Conservation (phyloP, 2,888 invertebrate genomes). For the Morpho helenor region DNA sequence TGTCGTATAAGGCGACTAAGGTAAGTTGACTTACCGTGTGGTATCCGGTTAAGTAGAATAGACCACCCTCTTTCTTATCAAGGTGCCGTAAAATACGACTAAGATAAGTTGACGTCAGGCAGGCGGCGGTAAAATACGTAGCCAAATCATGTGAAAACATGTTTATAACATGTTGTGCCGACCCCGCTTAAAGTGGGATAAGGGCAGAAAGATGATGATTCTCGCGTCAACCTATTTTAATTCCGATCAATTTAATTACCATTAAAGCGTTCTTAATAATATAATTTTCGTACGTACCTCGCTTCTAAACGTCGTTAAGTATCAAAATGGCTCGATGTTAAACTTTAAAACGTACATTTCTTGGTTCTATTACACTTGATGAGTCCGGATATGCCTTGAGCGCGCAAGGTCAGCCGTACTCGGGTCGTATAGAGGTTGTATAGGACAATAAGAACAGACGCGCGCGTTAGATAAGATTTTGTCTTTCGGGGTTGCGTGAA, state of each 20-base stretch:
- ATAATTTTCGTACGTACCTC: too few relatives aligned
- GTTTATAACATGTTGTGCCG: too few relatives aligned
- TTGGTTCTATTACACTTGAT: conserved; percentile 37
- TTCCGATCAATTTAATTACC: conserved; percentile 7
- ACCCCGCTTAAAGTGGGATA: too few relatives aligned
- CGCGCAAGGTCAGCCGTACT: conserved; percentile 52
- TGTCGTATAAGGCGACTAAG: too few relatives aligned
- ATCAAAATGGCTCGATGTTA: conserved; percentile 2
- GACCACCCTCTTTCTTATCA: too few relatives aligned
- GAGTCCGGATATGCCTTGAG: conserved; percentile 68
- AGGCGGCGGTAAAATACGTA: too few relatives aligned
- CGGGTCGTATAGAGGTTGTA: conserved; percentile 60
- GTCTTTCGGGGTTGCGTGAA: conserved; percentile 1
- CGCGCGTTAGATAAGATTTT: conserved; percentile 56
- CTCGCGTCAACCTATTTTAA: neutral
- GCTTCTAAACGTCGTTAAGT: conserved; percentile 2
- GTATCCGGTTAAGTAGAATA: too few relatives aligned
- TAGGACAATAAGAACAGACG: conserved; percentile 56
- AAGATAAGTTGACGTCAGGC: too few relatives aligned
- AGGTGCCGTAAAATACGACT: too few relatives aligned
- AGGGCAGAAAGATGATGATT: too few relatives aligned
- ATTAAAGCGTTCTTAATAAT: conserved; percentile 3
- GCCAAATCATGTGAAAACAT: too few relatives aligned
- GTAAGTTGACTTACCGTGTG: too few relatives aligned
- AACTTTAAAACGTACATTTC: conserved; percentile 12